These are phyloP conservation scores for Eremophila alpestris DNA, from an alignment of 2,797 vertebrate species.

Conservation along the genomic window DNA sequence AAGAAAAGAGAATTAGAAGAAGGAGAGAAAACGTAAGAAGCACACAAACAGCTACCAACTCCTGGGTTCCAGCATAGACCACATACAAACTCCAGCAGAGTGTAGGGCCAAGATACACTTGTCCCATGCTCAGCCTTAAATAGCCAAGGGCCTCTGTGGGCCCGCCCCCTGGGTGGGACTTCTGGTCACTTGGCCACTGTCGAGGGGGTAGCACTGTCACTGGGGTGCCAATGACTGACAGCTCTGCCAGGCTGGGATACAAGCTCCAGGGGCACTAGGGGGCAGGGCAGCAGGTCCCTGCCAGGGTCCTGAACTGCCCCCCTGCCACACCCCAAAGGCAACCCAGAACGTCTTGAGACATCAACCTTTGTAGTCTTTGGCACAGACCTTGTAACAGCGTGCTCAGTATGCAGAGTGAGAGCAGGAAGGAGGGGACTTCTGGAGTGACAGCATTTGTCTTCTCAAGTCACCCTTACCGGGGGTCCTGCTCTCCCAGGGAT, in stretches of 20 bases:
- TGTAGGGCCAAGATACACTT: rapidly evolving
- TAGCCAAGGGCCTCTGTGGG: background rate
- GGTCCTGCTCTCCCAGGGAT: background rate
- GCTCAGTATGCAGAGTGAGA: background rate
- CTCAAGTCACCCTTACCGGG: background rate
- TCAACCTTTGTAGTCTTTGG: background rate
- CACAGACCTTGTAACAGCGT: too few relatives aligned
- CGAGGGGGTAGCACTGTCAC: too few relatives aligned
- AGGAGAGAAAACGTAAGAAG: background rate
- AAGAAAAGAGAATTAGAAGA: background rate
- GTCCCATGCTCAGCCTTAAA: rapidly evolving
- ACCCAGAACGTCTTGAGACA: background rate
- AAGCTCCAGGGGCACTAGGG: too few relatives aligned
- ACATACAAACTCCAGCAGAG: rapidly evolving
- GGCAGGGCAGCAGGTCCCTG: too few relatives aligned
- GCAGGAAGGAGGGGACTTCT: background rate
- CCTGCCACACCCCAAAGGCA: too few relatives aligned
- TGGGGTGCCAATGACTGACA: background rate
- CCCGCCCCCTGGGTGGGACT: background rate
- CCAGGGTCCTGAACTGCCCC: background rate
- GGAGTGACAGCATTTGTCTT: background rate
- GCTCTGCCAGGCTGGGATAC: background rate
- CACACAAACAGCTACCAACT: background rate
- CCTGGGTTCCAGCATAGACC: background rate
- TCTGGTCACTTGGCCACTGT: rapidly evolving